These are phyloP conservation scores for Cantharis nigra DNA, from an alignment of 2,888 invertebrate genomes.

Conservation along the genomic window DNA sequence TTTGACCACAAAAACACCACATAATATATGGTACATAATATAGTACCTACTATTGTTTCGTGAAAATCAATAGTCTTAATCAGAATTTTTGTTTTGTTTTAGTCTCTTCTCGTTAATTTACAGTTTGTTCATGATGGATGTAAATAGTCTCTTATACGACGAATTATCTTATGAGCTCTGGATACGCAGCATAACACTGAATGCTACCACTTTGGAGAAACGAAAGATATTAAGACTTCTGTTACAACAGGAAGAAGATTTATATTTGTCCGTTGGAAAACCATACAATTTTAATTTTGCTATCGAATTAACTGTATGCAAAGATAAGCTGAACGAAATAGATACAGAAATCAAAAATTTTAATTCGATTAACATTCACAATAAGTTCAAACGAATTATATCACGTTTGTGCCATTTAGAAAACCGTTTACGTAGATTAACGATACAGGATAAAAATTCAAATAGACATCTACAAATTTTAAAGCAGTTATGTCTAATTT, in stretches of 20 bases:
- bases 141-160: neutral
- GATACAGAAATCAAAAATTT: neutral
- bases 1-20: too few species aligned
- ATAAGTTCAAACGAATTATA: neutral
- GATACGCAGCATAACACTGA: neutral
- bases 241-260: neutral
- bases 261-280: neutral
- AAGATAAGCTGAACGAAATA: neutral
- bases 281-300: neutral
- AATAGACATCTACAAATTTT: neutral
- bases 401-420: neutral
- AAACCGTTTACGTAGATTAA: neutral
- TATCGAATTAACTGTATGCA: neutral
- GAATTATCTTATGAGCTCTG: neutral
- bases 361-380: neutral
- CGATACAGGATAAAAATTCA: neutral
- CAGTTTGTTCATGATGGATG: neutral
- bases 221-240: neutral
- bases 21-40: too few species aligned
- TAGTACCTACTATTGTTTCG: too few species aligned
- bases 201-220: neutral
- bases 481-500: neutral
- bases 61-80: too few species aligned
- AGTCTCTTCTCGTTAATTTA: neutral
- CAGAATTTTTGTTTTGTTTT: neutral